Evolutionary conservation across 2,113 vertebrate species (phyloP), one percentile per base, ranked within the genome.

Genomic region (Australoheros scitulus): DNA sequence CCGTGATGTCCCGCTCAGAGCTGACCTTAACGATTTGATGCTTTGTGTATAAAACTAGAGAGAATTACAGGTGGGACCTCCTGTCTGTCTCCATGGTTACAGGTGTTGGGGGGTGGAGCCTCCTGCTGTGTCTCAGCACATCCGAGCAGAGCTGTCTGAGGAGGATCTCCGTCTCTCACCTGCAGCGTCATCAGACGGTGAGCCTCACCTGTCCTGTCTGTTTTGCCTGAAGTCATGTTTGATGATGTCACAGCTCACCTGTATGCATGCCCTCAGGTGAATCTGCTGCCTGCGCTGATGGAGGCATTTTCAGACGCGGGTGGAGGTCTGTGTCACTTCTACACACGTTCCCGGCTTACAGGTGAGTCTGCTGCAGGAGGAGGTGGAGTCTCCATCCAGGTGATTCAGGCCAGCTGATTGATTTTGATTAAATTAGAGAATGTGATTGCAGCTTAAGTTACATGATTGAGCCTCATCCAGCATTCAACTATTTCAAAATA

Each of bases 261-360:
- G 50, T 65, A 15, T 47, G 22, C 63, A 14, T 38, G 47, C 61
- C 14, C 20, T 50, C 93, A 99, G 98, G 96, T 98, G 85, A 99
- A 99, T 85, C 79, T 95, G 57, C 83, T 99, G 50, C 97, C 98
- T 41, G 89, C 88, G 87, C 91, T 99, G 86, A 93, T 94, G 56
- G 92, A 94, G 78, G 96, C 97, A 1, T 97, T 99, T 91, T 97
- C 97, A 86, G 97, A 95, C 74, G 96, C 94, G 87, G 96, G 97
- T 24, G 96, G 95, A 17, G 91, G 93, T 81, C 93, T 97, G 77
- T 99, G 98, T 88, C 92, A 36, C 17, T 90, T 95, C 82, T 77
- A 94, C 79, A 91, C 94, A 60, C 88, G 77, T 65, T 92, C 83
- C 83, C 94, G 83, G 61, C 95, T 96, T 88, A 91, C 97, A 97